Evolutionary conservation across 2,888 invertebrate genomes (phyloP), one percentile per base, ranked within the genome.

Genomic region (Hylaea fasciaria): DNA sequence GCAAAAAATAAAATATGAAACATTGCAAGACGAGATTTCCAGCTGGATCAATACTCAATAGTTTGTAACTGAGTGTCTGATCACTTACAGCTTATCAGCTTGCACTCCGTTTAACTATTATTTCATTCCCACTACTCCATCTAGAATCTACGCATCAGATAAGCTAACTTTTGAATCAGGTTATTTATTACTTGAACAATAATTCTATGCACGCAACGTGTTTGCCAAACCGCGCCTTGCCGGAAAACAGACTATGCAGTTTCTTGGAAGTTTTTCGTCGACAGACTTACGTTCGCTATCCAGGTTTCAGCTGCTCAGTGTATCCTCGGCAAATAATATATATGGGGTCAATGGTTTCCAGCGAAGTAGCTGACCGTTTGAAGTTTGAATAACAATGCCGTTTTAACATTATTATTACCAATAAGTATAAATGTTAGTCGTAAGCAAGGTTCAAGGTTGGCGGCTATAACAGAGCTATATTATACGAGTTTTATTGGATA

Each of bases 291-390:
- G 9, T 22, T 22, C 13, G 32, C 41, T 17, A 49, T 16, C 41
- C 45, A 57, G 57, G 40, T 56, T 66, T 70, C 64, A 67, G 71
- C 68, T 67, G 44, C 44, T 40, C 55, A 55, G 76, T 69, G 70
- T 62, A 52, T 52, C 64, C 52, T 68, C 75, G 70, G 66, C 75
- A 68, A 75, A 78, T n/a, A n/a, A n/a, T n/a, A n/a, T 85, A 74
- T 83, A 85, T 86, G 85, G 83, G 84, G 76, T 83, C 83, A 74
- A 76, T 82, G 64, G 78, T 78, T 72, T 85, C 82, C 39, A 83
- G 81, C 68, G 76, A 82, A 74, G 85, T 83, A 77, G 73, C 80
- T 72, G 41, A 22, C 1, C 37, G 63, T 51, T 66, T 70, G 47
- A 62, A 37, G 52, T 54, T 16, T 53, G 4, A 46, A 11, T 28